Base-by-base conservation (phyloP, 2,888 invertebrate genomes). In the Coleophora flavipennella region DNA sequence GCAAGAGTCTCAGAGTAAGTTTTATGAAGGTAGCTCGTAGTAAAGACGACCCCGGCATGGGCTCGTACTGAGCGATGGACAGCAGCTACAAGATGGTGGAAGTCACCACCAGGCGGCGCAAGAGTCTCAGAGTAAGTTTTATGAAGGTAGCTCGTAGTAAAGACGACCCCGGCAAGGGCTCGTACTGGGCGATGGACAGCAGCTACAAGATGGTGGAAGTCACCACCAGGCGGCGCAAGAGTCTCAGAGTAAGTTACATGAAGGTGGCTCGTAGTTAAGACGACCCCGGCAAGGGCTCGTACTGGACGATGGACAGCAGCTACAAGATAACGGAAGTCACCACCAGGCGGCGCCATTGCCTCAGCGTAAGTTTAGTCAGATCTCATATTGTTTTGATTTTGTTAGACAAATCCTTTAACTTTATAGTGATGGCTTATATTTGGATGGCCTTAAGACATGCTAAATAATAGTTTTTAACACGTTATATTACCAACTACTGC, bases 31-130 rank as follows among this genome's bases (percentile, higher is more conserved):
- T 91, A 48, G 89, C 91, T 8, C 81, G 91, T 45, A 88, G 90
- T 43, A 91, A 90, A 67, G 90, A 91, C 57, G 91, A 91, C 64
- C 91, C 91, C 1, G 91, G 91, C 55, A 91, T 91, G 67, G 90
- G 88, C 13, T 87, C 87, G 2, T 88, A 88, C 64, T 88, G 88
- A 88, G 87, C 88, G 13, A 88, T 88, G 71, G 88, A 88, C 61
- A 81, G 80, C 49, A 84, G 79, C 48, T 81, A 86, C 58, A 84
- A 83, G 43, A 78, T 86, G 60, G 86, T 87, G 0, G 87, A 88
- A 49, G 81, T 81, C 26, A 76, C 86, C 26, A 78, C 83, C 3
- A 64, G 86, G 38, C 79, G 86, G 47, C 81, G 86, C 14, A 72
- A 84, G 36, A 85, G 85, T 51, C 58, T 86, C 8, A 65, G 86